phyloP scores from a whole-genome alignment of 2,797 vertebrate species.

The Rhincodon typus region DNA sequence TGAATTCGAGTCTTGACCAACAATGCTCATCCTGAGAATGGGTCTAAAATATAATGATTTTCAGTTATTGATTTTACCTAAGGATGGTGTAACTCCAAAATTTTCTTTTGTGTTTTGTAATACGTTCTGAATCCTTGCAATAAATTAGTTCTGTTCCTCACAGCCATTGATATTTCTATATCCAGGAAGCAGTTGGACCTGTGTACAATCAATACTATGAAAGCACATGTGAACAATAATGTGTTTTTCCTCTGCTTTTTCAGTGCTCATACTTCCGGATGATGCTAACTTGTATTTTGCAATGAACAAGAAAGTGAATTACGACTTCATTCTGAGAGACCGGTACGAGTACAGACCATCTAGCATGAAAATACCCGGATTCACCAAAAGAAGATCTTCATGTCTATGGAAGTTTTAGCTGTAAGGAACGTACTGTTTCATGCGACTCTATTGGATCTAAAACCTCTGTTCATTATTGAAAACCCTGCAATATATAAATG shows the following conservation, averaged over 20 bases:
- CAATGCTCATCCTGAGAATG: not conserved
- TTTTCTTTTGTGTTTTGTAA: not conserved
- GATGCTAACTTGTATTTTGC: conserved; percentile 88
- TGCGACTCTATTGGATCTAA: not conserved
- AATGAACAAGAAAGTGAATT: conserved; percentile 88
- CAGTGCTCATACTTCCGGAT: conserved; percentile 82
- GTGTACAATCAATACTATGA: not conserved
- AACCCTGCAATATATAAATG: conserved; percentile 21
- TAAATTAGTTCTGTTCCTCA: not conserved
- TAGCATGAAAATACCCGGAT: conserved; percentile 66
- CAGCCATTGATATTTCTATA: not conserved
- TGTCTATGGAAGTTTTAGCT: conserved; percentile 75
- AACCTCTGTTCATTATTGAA: conserved; percentile 2
- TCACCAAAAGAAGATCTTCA: conserved; percentile 65
- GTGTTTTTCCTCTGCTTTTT: not conserved
- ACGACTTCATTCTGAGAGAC: conserved; percentile 79
- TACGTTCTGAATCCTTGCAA: not conserved
- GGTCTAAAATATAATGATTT: not conserved
- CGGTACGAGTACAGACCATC: conserved; percentile 58
- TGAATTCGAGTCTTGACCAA: not conserved
- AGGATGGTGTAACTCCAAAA: not conserved
- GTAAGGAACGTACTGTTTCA: conserved; percentile 50
- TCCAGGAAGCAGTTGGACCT: conserved; percentile 12
- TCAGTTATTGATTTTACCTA: not conserved
- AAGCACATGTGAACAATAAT: not conserved